Percentiles rank a stretch among this genome's conserved stretches.
Evolutionary conservation across 2,888 invertebrate species (phyloP).

Genomic region (Calephelis perditalis): DNA sequence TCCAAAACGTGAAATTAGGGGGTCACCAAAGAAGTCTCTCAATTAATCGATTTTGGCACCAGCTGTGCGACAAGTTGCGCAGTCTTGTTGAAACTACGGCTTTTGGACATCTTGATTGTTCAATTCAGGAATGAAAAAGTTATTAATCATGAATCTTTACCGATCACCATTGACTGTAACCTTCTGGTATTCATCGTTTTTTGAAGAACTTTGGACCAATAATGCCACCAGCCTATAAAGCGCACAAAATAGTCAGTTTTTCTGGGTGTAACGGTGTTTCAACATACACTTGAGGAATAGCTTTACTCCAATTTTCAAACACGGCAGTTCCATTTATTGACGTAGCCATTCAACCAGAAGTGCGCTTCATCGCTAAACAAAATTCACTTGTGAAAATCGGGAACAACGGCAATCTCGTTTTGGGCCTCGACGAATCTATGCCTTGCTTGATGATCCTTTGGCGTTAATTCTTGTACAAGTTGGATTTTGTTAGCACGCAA

Average conservation of each 20-base stretch:
- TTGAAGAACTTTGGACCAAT: slow-evolving; percentile 35
- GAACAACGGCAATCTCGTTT: too few relatives aligned
- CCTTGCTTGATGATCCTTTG: too few relatives aligned
- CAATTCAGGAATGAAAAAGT: slow-evolving; percentile 35
- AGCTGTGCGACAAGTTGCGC: slow-evolving; percentile 32
- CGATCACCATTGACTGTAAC: slow-evolving; percentile 35
- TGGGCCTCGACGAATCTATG: too few relatives aligned
- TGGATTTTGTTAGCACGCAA: slow-evolving; percentile 26
- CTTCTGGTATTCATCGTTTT: slow-evolving; percentile 36
- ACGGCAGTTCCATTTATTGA: slow-evolving; percentile 38
- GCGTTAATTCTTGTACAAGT: slow-evolving; percentile 25
- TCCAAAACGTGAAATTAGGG: slow-evolving; percentile 11
- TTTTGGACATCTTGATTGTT: slow-evolving; percentile 26
- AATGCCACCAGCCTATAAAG: slow-evolving; percentile 10
- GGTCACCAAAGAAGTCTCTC: slow-evolving; percentile 28
- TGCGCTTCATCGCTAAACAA: slow-evolving; percentile 33
- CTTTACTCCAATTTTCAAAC: slow-evolving; percentile 20
- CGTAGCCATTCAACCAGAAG: slow-evolving; percentile 40
- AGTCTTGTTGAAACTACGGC: slow-evolving; percentile 33
- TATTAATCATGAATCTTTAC: slow-evolving; percentile 35
- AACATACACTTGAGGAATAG: background rate
- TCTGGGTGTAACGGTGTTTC: background rate
- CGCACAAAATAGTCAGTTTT: background rate
- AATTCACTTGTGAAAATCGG: too few relatives aligned
- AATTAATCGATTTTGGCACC: slow-evolving; percentile 34